phyloP scores from a whole-genome alignment of 2,797 vertebrate species.

The Cossypha niveicapilla region DNA sequence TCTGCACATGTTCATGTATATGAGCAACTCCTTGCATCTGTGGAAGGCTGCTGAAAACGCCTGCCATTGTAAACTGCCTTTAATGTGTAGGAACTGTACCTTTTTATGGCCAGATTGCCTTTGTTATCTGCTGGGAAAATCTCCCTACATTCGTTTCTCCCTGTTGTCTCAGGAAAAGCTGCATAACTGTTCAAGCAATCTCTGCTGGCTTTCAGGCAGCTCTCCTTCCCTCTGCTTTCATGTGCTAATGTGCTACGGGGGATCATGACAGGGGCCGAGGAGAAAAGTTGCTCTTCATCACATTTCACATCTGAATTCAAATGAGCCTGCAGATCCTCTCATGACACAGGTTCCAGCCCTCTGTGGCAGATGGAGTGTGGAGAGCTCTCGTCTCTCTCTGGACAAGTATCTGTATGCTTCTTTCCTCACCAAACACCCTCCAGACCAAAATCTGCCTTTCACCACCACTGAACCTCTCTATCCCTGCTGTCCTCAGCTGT shows the following conservation, averaged over 20 bases:
- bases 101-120: neutral
- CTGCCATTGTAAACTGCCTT: neutral
- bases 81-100: neutral
- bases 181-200: neutral
- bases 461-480: neutral
- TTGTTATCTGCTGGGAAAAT: slow-evolving; percentile 17
- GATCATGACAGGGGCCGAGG: neutral
- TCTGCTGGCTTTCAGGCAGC: neutral
- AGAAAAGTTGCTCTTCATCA: neutral
- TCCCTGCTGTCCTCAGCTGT: neutral
- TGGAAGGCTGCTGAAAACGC: neutral
- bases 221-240: neutral
- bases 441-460: neutral
- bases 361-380: neutral
- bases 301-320: neutral
- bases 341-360: neutral
- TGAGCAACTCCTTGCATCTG: neutral
- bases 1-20: neutral
- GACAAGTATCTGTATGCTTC: fast-evolving
- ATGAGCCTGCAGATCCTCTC: neutral
- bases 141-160: neutral
- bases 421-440: neutral
- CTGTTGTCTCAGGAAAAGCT: neutral
- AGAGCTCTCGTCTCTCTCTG: neutral
- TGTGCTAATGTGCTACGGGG: neutral